A percentile compares a stretch with the other conserved stretches of the same genome.
Conservation (phyloP, 2,113 vertebrate genomes). For the Tetraodon nigroviridis region DNA sequence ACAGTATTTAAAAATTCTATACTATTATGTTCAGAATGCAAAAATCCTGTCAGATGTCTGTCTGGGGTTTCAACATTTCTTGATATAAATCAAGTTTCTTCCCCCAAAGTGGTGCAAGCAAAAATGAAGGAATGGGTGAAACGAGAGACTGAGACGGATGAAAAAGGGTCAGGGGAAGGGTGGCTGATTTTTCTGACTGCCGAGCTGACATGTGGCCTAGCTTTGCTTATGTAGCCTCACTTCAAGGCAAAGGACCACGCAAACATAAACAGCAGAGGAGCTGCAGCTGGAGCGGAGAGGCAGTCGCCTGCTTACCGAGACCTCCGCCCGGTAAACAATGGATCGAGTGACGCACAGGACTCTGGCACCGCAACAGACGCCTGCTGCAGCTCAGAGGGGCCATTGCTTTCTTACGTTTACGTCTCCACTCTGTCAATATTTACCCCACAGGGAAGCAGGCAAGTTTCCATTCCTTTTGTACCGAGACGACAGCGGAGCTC, state of each 20-base stretch:
- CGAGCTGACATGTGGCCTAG: slow-evolving; percentile 63
- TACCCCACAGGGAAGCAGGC: slow-evolving; percentile 59
- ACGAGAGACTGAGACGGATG: slow-evolving; percentile 1
- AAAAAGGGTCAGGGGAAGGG: slow-evolving; percentile 32
- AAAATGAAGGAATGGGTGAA: neutral
- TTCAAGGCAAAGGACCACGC: slow-evolving; percentile 70
- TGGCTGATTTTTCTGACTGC: slow-evolving; percentile 38
- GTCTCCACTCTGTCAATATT: slow-evolving; percentile 72
- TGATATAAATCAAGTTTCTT: no score
- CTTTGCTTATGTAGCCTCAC: slow-evolving; percentile 73
- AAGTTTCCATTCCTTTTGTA: slow-evolving; percentile 62
- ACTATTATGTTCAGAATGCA: no score
- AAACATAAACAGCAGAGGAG: slow-evolving; percentile 74
- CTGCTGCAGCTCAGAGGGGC: slow-evolving; percentile 37
- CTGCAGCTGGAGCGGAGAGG: slow-evolving; percentile 67
- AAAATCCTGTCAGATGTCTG: no score
- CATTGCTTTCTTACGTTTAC: slow-evolving; percentile 61
- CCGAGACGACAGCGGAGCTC: slow-evolving; percentile 26
- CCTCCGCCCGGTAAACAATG: slow-evolving; percentile 73
- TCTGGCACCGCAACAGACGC: slow-evolving; percentile 72
- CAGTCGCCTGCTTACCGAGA: slow-evolving; percentile 68
- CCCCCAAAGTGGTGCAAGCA: no score
- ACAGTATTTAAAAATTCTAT: no score
- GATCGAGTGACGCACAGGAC: slow-evolving; percentile 69
- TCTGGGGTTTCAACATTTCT: no score